Conservation (phyloP, 2,113 vertebrate species). For the Anolis sagrei region DNA sequence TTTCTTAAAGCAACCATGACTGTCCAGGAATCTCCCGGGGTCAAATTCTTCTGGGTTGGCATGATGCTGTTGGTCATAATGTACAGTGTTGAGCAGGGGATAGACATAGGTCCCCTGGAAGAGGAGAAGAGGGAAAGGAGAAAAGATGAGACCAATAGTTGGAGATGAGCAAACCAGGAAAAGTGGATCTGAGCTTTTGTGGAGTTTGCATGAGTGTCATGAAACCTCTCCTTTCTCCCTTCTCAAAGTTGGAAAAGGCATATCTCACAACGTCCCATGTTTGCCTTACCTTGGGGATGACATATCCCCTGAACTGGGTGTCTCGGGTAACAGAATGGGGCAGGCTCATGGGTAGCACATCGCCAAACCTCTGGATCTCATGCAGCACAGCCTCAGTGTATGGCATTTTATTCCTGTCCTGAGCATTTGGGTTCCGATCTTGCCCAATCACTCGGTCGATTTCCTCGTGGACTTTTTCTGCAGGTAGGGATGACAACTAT, state of each 20-base stretch:
- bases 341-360: conserved; percentile 23
- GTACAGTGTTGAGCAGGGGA: conserved; percentile 66
- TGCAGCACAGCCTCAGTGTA: conserved; percentile 4
- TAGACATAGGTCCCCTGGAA: conserved; percentile 65
- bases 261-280: background rate
- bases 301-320: conserved; percentile 4
- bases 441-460: conserved; percentile 6
- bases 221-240: too few species aligned
- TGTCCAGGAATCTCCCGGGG: conserved; percentile 68
- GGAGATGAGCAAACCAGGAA: too few species aligned
- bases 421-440: background rate
- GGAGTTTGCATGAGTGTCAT: too few species aligned
- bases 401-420: conserved; percentile 23
- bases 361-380: background rate
- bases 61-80: conserved; percentile 61
- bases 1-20: conserved; percentile 64
- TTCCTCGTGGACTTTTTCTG: conserved; percentile 12
- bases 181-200: background rate
- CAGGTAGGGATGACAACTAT: background rate
- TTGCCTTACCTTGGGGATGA: conserved; percentile 14
- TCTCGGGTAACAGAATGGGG: background rate
- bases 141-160: background rate
- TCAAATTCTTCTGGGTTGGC: conserved; percentile 59
- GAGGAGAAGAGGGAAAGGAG: background rate
- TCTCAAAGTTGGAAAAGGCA: too few species aligned